Evolutionary conservation across 2,797 vertebrate genomes (phyloP).

Genomic region (Phyllotis vaccarum): DNA sequence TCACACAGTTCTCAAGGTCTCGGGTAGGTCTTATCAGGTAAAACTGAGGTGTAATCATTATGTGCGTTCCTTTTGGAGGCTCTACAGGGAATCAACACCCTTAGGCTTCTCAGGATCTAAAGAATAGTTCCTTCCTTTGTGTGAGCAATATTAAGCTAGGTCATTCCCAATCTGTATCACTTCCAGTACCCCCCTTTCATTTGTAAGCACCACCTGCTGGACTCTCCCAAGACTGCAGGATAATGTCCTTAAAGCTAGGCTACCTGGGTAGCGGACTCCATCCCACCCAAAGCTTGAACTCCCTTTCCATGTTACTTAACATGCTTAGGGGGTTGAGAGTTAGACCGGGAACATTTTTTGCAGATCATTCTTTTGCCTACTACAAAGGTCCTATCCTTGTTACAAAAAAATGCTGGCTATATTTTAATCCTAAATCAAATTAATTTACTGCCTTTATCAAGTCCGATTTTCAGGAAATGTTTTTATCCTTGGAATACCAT

Average conservation of each 20-base stretch:
- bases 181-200: not conserved
- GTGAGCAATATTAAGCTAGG: not conserved
- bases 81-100: accelerated
- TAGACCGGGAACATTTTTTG: not conserved
- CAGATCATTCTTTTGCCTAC: not conserved
- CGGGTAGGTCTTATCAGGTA: not conserved
- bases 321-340: not conserved
- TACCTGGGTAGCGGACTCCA: not conserved
- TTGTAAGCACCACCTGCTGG: not conserved
- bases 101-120: not conserved
- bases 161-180: not conserved
- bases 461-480: not conserved
- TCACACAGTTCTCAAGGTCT: not conserved
- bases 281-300: not conserved
- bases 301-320: not conserved
- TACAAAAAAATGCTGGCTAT: not conserved
- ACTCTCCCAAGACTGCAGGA: not conserved
- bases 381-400: not conserved
- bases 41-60: not conserved
- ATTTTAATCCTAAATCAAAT: not conserved
- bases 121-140: not conserved
- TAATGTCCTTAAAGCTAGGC: not conserved
- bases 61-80: not conserved
- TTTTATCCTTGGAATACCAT: not conserved
- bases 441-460: not conserved